Base-by-base conservation (phyloP, 30 jellyfish, hydroid and myxozoan genomes). In the Sanderia malayensis region DNA sequence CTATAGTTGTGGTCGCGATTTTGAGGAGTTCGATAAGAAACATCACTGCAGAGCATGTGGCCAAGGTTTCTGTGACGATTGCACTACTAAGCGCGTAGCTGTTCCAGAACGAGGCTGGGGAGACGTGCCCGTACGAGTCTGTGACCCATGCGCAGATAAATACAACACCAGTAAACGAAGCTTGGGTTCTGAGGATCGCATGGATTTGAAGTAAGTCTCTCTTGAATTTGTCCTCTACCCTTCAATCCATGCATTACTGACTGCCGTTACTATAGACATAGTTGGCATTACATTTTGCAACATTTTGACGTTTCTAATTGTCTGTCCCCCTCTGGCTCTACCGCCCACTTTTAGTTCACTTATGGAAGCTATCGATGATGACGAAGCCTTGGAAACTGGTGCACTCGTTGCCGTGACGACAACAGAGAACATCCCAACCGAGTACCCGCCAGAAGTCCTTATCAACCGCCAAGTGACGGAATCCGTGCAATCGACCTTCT, bases 41-140 rank as follows among this genome's bases (percentile, higher is more conserved):
- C 98, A 90, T 77, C 98, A 90, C 71, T 90, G 98, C 83, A 71
- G 98, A 21, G 94, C 95, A 0, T 90, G 98, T 68, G 98, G 98
- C 3, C 88, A 75, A 7, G 98, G 98, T 4, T 90, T 76, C 74
- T 90, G 98, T 67, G 98, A 82, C 46, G 85, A 70, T 33, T 90
- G 98, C 57, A 90, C 98, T 11, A 84, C 85, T 13, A 87, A 78
- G 18, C 95, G 98, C 31, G 76, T 90, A 53, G 91, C 96, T 13
- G 95, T 84, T 0, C 95, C 94, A 31, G 98, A 90, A 7, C 57
- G 98, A 78, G 98, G 98, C 83, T 90, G 98, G 98, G 98, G 98
- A 26, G 96, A 84, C 17, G 86, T 67, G 19, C 98, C 98, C 15
- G 98, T 90, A 6, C 79, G 98, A 32, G 98, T 83, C 9, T 90